These are phyloP conservation scores for Phymastichus coffea DNA, from an alignment of 1,140 invertebrate genomes.

Conservation along the genomic window DNA sequence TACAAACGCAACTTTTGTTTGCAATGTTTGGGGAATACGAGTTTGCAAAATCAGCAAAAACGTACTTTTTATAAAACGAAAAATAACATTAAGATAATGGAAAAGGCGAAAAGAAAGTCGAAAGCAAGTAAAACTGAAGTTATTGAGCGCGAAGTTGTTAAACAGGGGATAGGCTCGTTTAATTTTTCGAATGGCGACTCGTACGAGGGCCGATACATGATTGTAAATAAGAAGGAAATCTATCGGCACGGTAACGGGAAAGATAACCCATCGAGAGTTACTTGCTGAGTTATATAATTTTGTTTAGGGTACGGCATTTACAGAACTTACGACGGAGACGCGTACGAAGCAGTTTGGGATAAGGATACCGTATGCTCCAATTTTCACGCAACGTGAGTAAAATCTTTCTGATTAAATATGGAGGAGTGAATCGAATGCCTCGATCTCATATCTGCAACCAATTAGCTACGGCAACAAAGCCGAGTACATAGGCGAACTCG, in stretches of 20 bases:
- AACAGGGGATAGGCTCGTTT: too few species aligned
- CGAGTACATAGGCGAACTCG: conserved; percentile 31
- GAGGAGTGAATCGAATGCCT: too few species aligned
- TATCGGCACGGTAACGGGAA: conserved; percentile 32
- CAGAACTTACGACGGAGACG: conserved; percentile 32
- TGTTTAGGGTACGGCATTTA: conserved; percentile 31
- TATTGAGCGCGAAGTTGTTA: not conserved
- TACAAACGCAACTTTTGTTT: too few species aligned
- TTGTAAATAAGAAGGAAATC: conserved; percentile 7
- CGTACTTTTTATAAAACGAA: too few species aligned
- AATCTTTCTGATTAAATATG: not conserved
- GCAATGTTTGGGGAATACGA: too few species aligned
- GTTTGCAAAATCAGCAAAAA: too few species aligned
- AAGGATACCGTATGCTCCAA: conserved; percentile 19
- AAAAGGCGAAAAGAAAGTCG: not conserved
- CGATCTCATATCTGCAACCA: not conserved
- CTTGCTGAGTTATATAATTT: not conserved
- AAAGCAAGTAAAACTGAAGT: not conserved
- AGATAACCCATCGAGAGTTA: not conserved
- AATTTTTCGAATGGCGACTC: conserved; percentile 34
- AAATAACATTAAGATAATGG: too few species aligned
- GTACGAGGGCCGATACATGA: conserved; percentile 32
- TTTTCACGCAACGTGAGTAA: conserved; percentile 29
- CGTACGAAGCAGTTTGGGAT: conserved; percentile 33
- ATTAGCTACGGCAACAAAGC: conserved; percentile 34